phyloP scores from a whole-genome alignment of 2,888 invertebrate genomes.

The Galerucella nymphaeae region DNA sequence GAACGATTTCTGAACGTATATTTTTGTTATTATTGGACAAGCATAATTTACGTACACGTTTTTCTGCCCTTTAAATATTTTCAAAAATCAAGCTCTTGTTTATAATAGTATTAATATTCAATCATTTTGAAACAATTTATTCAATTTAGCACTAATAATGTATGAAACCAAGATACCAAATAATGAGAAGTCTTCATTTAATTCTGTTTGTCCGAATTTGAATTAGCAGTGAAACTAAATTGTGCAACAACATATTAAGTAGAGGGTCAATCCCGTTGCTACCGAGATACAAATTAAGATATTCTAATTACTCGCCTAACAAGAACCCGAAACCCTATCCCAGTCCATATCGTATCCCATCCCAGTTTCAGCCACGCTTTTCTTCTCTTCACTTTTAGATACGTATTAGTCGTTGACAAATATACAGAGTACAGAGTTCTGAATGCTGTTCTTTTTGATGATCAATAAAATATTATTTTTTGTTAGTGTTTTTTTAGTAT shows the following conservation, averaged over 20 bases:
- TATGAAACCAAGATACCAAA: background rate
- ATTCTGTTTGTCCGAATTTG: slow-evolving; percentile 27
- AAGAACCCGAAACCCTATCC: slow-evolving; percentile 57
- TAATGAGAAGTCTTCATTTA: background rate
- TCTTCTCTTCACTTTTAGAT: slow-evolving; percentile 19
- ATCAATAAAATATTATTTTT: background rate
- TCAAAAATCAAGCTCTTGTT: too few relatives aligned
- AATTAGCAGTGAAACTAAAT: slow-evolving; percentile 34
- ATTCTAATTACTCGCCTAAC: slow-evolving; percentile 71
- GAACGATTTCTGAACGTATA: slow-evolving; percentile 60
- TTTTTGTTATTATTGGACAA: slow-evolving; percentile 60
- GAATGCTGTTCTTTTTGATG: background rate
- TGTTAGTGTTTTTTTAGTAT: too few relatives aligned
- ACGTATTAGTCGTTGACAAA: slow-evolving; percentile 1
- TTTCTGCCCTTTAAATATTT: background rate
- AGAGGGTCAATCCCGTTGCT: slow-evolving; percentile 65
- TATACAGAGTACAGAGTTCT: background rate
- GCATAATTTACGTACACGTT: slow-evolving; percentile 39
- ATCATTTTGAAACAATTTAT: background rate
- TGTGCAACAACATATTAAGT: slow-evolving; percentile 62
- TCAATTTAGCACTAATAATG: background rate
- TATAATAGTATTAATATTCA: too few relatives aligned
- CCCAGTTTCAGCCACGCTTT: slow-evolving; percentile 6
- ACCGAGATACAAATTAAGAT: slow-evolving; percentile 77
- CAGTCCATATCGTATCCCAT: slow-evolving; percentile 45